Evolutionary conservation across 1,140 invertebrate species (phyloP).

Genomic region (Daktulosphaira vitifoliae): DNA sequence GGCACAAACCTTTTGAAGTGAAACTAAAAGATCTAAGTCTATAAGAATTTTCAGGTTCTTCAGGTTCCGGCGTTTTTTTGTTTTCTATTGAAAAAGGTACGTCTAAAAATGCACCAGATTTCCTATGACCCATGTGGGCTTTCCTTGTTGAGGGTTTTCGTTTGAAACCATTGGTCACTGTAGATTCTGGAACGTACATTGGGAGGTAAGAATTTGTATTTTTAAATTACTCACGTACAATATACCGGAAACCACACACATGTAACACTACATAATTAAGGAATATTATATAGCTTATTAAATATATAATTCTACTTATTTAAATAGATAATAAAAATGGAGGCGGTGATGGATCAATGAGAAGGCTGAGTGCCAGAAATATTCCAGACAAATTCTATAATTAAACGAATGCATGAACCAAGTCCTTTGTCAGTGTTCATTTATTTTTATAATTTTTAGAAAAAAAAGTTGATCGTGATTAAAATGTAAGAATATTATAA

Average conservation of each 20-base stretch:
- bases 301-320: no score
- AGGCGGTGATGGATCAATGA: background rate
- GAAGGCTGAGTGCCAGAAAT: background rate
- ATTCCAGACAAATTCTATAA: slow-evolving; percentile 40
- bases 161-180: slow-evolving; percentile 25
- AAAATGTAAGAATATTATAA: no score
- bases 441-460: no score
- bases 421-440: slow-evolving; percentile 9
- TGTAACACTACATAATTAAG: no score
- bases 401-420: slow-evolving; percentile 38
- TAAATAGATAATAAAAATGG: background rate
- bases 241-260: no score
- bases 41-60: slow-evolving; percentile 69
- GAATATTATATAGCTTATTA: no score
- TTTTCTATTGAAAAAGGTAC: slow-evolving; percentile 49
- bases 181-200: background rate
- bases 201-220: slow-evolving; percentile 6
- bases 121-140: slow-evolving; percentile 43
- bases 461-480: no score
- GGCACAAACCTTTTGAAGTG: slow-evolving; percentile 68
- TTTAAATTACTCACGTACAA: background rate
- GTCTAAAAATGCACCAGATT: slow-evolving; percentile 68
- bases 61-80: slow-evolving; percentile 43
- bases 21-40: slow-evolving; percentile 79
- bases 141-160: slow-evolving; percentile 36